Base-by-base conservation (phyloP, 1,140 invertebrate species). In the Callitettix versicolor region DNA sequence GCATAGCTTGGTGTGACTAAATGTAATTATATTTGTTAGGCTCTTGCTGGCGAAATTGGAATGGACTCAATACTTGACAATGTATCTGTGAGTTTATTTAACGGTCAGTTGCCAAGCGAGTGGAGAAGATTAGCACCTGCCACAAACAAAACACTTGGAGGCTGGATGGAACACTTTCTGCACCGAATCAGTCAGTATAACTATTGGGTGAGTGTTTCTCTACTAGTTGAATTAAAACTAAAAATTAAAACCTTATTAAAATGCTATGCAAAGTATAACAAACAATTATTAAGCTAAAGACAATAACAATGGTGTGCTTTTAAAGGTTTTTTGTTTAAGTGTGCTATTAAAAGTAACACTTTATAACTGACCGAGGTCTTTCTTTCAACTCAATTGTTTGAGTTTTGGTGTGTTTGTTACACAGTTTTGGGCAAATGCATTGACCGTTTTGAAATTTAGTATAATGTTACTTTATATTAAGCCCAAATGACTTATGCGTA, bases 91-190 rank as follows among this genome's bases (percentile, higher is more conserved):
- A 81, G 82, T 12, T 70, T 95, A 50, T 91, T 83, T 68, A 93
- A 93, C 71, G 90, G 88, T 17, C 78, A 80, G 57, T 71, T 95
- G 60, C 91, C 91, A 24, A 65, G 70, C n/a, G 80, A 79, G 54
- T 95, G 91, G 91, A 73, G 82, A 18, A 77, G 74, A 61, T 70
- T 92, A 42, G 83, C 88, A 12, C 91, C 91, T n/a, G 84, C 76
- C 53, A 93, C 90, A 1, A 81, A 81, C 62, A 95, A 94, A 70
- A 80, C 74, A 46, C 76, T 95, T 5, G 86, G 84, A 9, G 80
- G 81, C 43, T 95, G 91, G 91, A 86, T 94, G 71, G 81, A 86
- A 30, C 88, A 93, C 70, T 91, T 93, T 68, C 76, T 82, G 60
- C 75, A 67, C 50, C 70, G 85, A 62, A 76, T 78, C 56, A 69